These are phyloP conservation scores for Neosilurus hyrtlii DNA, from an alignment of 2,797 vertebrate genomes.

Conservation along the genomic window DNA sequence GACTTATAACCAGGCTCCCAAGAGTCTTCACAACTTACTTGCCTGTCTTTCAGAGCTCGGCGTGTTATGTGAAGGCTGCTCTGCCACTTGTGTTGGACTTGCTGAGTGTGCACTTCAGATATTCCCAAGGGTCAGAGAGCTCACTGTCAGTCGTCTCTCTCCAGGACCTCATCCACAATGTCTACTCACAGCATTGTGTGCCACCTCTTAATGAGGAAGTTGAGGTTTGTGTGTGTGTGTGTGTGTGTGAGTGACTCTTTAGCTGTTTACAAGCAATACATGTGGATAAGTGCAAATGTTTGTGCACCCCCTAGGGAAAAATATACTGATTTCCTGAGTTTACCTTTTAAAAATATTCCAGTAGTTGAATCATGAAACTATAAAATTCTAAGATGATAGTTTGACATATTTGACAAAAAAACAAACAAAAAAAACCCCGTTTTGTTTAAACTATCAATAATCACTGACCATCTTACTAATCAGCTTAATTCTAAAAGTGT, in stretches of 20 bases:
- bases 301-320: background rate
- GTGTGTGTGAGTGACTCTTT: background rate
- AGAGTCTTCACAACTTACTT: background rate
- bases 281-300: slow-evolving; percentile 1
- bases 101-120: slow-evolving; percentile 72
- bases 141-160: slow-evolving; percentile 70
- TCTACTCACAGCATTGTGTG: slow-evolving; percentile 77
- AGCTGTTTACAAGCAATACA: background rate
- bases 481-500: too few relatives aligned
- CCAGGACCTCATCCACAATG: slow-evolving; percentile 72
- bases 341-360: background rate
- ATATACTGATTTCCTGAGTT: background rate
- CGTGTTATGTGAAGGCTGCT: slow-evolving; percentile 78
- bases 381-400: background rate
- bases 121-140: slow-evolving; percentile 68
- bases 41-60: slow-evolving; percentile 67
- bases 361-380: background rate
- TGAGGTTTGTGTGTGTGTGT: slow-evolving; percentile 63
- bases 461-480: too few relatives aligned
- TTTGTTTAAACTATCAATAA: too few relatives aligned
- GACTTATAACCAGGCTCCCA: background rate
- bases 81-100: slow-evolving; percentile 76
- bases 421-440: too few relatives aligned
- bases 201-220: slow-evolving; percentile 75
- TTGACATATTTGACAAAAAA: too few relatives aligned